Evolutionary conservation across 2,888 invertebrate genomes (phyloP).

Genomic region (Scelioninae gen. 2): DNA sequence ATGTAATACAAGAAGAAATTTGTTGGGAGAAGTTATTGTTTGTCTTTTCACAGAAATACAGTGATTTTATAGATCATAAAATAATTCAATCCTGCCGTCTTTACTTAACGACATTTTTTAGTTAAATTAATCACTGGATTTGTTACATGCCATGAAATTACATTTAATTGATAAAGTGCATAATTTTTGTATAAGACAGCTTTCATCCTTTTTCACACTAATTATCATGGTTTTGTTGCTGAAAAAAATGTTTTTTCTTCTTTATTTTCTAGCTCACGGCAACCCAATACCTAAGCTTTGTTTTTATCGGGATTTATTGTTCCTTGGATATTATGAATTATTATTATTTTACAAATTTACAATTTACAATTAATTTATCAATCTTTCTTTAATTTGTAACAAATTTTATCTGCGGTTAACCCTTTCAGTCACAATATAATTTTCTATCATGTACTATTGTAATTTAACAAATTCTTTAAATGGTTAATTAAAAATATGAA

Average conservation of each 20-base stretch:
- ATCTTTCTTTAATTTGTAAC: constrained; percentile 2
- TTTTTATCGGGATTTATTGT: constrained; percentile 26
- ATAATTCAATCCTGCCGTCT: too few relatives aligned
- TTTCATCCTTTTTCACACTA: neutral
- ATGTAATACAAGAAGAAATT: constrained; percentile 85
- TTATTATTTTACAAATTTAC: constrained; percentile 17
- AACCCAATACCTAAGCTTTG: neutral
- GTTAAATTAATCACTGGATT: too few relatives aligned
- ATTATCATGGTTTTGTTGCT: neutral
- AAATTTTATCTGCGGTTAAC: too few relatives aligned
- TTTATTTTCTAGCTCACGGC: neutral
- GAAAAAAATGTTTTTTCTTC: constrained; percentile 17
- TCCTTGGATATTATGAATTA: too few relatives aligned
- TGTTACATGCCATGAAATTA: neutral
- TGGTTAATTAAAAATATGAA: too few relatives aligned
- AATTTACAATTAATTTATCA: constrained; percentile 9
- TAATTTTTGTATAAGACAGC: too few relatives aligned
- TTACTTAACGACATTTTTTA: too few relatives aligned
- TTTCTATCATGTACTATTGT: too few relatives aligned
- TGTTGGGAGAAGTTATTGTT: too few relatives aligned
- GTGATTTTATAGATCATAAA: too few relatives aligned
- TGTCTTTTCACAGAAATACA: too few relatives aligned
- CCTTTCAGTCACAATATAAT: too few relatives aligned
- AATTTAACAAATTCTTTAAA: neutral
- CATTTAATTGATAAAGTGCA: constrained; percentile 9